phyloP scores from a whole-genome alignment of 2,113 vertebrate genomes.

The Epinephelus cyanopodus region DNA sequence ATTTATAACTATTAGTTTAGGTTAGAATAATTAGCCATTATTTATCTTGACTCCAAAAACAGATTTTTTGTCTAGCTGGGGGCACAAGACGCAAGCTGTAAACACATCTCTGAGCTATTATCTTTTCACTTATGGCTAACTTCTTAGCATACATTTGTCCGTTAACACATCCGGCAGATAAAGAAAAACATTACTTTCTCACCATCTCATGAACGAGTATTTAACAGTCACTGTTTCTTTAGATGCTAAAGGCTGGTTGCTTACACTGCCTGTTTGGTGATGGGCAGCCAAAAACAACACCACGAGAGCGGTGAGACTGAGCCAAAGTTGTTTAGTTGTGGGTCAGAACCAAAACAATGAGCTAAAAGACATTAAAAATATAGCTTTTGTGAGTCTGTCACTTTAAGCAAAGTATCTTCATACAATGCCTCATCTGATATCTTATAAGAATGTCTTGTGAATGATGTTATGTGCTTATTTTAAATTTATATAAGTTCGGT shows the following conservation, averaged over 20 bases:
- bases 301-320: background rate
- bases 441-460: too few species aligned
- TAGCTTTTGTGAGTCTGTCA: too few species aligned
- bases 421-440: too few species aligned
- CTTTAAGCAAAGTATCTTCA: too few species aligned
- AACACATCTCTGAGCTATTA: background rate
- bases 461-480: too few species aligned
- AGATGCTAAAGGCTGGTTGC: background rate
- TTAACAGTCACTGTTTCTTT: background rate
- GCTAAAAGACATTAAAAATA: background rate
- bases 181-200: background rate
- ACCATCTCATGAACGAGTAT: background rate
- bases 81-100: background rate
- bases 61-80: background rate
- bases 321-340: background rate
- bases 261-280: background rate
- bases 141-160: background rate
- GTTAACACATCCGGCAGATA: background rate
- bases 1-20: background rate
- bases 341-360: background rate
- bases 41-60: background rate
- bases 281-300: background rate
- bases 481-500: too few species aligned
- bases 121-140: background rate
- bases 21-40: background rate